Conservation (phyloP, 2,888 invertebrate species). For the Lasioglossum oenotherae region DNA sequence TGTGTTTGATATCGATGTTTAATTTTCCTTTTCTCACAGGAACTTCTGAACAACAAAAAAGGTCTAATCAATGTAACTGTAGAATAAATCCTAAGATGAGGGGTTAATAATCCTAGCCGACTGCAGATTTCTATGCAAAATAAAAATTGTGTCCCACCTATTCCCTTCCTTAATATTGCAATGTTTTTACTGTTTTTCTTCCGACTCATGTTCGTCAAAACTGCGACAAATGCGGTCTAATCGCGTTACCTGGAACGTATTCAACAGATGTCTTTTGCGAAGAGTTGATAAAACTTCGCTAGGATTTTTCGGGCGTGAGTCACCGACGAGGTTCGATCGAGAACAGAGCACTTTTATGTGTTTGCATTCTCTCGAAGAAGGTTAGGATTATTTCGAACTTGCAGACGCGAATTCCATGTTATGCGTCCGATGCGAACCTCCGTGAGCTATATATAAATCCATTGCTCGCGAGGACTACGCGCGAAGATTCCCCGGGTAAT, state of each 20-base stretch:
- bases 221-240: too few species aligned
- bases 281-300: background rate
- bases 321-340: background rate
- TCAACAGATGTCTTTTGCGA: background rate
- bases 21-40: too few species aligned
- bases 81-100: too few species aligned
- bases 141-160: too few species aligned
- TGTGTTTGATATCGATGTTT: too few species aligned
- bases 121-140: too few species aligned
- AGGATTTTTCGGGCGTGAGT: background rate
- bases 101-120: too few species aligned
- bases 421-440: background rate
- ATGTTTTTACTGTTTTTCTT: too few species aligned
- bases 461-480: conserved; percentile 7
- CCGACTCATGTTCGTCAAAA: too few species aligned
- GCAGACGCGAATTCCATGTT: background rate
- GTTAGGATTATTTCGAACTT: conserved; percentile 3
- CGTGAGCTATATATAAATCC: background rate
- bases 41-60: too few species aligned
- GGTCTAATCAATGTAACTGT: too few species aligned
- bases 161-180: background rate
- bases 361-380: background rate
- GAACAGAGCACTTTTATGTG: background rate
- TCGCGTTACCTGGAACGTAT: background rate
- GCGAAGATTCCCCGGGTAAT: background rate